Percentiles rank a stretch among this genome's conserved stretches.
Conservation (phyloP, 2,888 invertebrate species). For the Spialia ferax region DNA sequence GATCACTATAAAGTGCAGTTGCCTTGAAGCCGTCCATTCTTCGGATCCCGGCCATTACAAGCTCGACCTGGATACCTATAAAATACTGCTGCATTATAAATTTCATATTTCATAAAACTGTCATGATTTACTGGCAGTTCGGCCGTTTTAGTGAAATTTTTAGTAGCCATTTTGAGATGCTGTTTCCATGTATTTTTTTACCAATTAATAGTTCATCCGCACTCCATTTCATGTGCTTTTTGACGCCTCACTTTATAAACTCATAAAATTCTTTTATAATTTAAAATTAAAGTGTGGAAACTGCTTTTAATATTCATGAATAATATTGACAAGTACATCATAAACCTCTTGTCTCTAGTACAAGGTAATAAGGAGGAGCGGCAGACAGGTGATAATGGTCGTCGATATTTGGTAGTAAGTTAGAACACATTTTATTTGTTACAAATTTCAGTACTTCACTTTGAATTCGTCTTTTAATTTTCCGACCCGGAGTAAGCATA, state of each 20-base stretch:
- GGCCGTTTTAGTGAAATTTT: background rate
- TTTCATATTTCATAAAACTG: constrained; percentile 19
- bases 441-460: no score
- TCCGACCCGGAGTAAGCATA: no score
- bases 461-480: no score
- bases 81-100: constrained; percentile 17
- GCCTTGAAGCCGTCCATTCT: constrained; percentile 1
- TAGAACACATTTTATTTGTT: no score
- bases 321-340: no score
- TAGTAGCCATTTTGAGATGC: constrained; percentile 1
- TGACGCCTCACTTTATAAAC: background rate
- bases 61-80: constrained; percentile 11
- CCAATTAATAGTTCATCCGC: background rate
- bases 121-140: constrained; percentile 25
- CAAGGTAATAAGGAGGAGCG: no score
- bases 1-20: background rate
- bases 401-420: no score
- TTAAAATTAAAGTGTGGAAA: background rate
- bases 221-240: background rate
- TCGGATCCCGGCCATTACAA: constrained; percentile 8
- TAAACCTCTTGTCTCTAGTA: no score
- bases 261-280: no score
- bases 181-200: constrained; percentile 3
- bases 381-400: no score
- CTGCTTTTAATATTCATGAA: background rate